A percentile compares a stretch with the other conserved stretches of the same genome.
Conservation (phyloP, 2,797 vertebrate genomes). For the Diplodus puntazzo region DNA sequence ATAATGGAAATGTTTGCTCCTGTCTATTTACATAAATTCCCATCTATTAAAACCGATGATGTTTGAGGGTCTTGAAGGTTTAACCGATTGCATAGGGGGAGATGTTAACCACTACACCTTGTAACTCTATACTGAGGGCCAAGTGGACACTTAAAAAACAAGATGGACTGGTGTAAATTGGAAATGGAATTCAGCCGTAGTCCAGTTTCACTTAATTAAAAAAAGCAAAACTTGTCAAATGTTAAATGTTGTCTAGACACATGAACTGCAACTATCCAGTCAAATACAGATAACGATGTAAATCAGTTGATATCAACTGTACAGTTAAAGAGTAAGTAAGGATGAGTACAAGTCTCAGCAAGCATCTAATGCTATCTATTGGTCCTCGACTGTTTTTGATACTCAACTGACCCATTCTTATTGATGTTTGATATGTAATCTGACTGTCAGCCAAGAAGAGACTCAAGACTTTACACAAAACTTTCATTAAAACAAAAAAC, state of each 20-base stretch:
- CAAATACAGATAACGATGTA: too few relatives aligned
- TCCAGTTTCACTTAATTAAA: neutral
- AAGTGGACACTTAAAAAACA: too few relatives aligned
- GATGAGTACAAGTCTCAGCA: neutral
- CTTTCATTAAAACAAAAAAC: neutral
- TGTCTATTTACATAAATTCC: too few relatives aligned
- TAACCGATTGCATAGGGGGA: too few relatives aligned
- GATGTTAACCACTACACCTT: too few relatives aligned
- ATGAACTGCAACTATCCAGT: neutral
- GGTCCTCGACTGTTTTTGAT: neutral
- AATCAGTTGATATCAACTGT: too few relatives aligned
- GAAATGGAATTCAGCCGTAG: too few relatives aligned
- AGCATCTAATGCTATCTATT: neutral
- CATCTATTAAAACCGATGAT: too few relatives aligned
- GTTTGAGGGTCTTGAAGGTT: too few relatives aligned
- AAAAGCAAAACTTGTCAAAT: neutral
- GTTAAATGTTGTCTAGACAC: neutral
- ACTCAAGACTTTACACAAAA: neutral
- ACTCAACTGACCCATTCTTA: neutral
- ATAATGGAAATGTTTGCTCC: too few relatives aligned
- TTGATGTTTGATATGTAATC: neutral
- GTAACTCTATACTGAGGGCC: too few relatives aligned
- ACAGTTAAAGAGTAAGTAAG: neutral
- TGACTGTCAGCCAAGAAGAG: neutral
- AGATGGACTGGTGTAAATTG: too few relatives aligned